Evolutionary conservation across 2,797 vertebrate genomes (phyloP).

Genomic region (Gymnoscopelus microlampas): DNA sequence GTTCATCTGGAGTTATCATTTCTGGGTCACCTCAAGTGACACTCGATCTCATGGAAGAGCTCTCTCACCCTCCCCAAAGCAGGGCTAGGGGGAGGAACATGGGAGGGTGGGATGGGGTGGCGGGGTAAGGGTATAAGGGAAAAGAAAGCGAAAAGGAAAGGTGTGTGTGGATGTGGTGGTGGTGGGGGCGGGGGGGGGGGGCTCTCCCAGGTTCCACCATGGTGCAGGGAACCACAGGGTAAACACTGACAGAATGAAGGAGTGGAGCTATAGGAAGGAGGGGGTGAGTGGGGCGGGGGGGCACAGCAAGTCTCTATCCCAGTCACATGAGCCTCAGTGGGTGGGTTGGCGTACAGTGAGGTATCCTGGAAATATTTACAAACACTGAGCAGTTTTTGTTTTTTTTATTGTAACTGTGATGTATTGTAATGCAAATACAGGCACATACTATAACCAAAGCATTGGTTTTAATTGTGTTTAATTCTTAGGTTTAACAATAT

Average conservation of each 20-base stretch:
- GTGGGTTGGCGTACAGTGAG: slow-evolving; percentile 55
- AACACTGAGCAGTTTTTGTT: slow-evolving; percentile 59
- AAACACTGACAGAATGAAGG: slow-evolving; percentile 74
- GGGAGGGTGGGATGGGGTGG: slow-evolving; percentile 17
- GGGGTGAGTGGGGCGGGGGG: slow-evolving; percentile 4
- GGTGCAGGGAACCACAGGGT: slow-evolving; percentile 67
- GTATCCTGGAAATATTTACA: slow-evolving; percentile 74
- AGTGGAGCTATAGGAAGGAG: slow-evolving; percentile 49
- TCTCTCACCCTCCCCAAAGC: slow-evolving; percentile 59
- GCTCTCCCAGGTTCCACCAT: slow-evolving; percentile 59
- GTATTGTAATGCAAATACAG: slow-evolving; percentile 3
- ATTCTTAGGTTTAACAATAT: not conserved
- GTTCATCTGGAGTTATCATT: slow-evolving; percentile 76
- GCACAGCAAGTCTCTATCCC: slow-evolving; percentile 55
- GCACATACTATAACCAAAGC: not conserved
- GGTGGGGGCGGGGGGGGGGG: not conserved
- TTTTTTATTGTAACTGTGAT: slow-evolving; percentile 9
- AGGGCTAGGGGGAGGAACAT: slow-evolving; percentile 39
- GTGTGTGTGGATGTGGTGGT: not conserved
- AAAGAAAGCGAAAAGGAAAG: not conserved
- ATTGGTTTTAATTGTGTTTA: not conserved
- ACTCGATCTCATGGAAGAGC: slow-evolving; percentile 58
- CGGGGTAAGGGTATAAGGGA: not conserved
- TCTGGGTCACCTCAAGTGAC: slow-evolving; percentile 78
- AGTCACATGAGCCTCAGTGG: slow-evolving; percentile 64